phyloP scores from a whole-genome alignment of 2,797 vertebrate genomes.

The Dipus sagitta region DNA sequence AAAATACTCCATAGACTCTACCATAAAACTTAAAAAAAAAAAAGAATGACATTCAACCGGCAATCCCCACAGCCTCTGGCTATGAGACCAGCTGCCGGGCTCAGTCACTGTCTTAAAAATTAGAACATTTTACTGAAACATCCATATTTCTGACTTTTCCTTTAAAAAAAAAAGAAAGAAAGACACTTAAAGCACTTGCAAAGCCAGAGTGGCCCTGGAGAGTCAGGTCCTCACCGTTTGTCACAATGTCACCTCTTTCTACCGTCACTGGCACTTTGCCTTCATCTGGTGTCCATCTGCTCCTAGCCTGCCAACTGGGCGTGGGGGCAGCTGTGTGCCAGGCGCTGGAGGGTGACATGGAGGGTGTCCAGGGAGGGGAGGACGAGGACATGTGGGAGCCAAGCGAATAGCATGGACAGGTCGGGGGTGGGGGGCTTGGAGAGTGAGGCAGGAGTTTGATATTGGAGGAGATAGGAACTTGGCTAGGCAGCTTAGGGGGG shows the following conservation, averaged over 20 bases:
- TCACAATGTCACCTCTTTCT: neutral
- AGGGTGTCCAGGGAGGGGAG: neutral
- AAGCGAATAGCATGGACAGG: neutral
- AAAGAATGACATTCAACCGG: neutral
- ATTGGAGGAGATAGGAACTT: too few species aligned
- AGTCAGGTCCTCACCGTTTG: neutral
- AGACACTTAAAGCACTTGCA: neutral
- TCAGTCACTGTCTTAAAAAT: neutral
- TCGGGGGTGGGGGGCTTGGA: neutral
- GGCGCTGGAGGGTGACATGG: neutral
- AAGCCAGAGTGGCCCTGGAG: neutral
- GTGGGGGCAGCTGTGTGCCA: neutral
- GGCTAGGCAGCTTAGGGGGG: too few species aligned
- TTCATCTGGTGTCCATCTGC: neutral
- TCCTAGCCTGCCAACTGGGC: neutral
- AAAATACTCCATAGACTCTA: too few species aligned
- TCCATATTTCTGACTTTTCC: neutral
- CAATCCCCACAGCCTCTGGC: neutral
- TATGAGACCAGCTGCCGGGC: neutral
- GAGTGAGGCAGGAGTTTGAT: neutral
- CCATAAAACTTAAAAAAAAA: too few species aligned
- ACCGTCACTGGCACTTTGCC: neutral
- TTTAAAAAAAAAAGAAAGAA: neutral
- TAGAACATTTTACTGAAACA: neutral
- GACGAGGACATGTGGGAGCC: neutral